These are phyloP conservation scores for Drosophila emarginata DNA, from an alignment of 2,888 invertebrate genomes.

Conservation along the genomic window DNA sequence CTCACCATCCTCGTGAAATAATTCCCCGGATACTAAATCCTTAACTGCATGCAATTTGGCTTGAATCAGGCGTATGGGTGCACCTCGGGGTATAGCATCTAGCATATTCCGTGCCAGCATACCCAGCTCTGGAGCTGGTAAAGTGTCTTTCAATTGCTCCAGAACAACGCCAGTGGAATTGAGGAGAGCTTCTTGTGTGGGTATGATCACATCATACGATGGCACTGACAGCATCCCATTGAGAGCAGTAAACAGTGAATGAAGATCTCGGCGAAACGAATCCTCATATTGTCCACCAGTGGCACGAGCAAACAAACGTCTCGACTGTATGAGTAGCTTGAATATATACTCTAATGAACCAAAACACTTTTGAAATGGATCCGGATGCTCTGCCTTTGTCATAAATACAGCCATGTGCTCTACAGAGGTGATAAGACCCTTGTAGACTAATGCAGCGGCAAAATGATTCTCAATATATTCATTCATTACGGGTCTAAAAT, in stretches of 20 bases:
- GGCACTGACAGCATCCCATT: constrained; percentile 89
- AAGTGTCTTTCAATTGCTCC: constrained; percentile 89
- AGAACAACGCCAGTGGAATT: constrained; percentile 92
- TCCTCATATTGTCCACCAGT: constrained; percentile 95
- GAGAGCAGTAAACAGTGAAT: constrained; percentile 90
- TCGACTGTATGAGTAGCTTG: constrained; percentile 94
- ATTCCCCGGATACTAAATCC: constrained; percentile 88
- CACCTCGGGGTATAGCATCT: constrained; percentile 85
- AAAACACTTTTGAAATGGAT: constrained; percentile 94
- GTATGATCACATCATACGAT: constrained; percentile 88
- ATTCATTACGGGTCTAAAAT: constrained; percentile 96
- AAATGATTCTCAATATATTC: constrained; percentile 97
- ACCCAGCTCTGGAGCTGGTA: constrained; percentile 90
- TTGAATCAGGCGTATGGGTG: constrained; percentile 87
- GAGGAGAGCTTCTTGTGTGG: constrained; percentile 91
- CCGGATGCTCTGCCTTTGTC: constrained; percentile 92
- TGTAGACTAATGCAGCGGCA: constrained; percentile 96
- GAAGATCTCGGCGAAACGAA: constrained; percentile 91
- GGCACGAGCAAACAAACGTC: constrained; percentile 91
- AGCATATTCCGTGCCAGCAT: constrained; percentile 91
- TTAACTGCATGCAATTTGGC: constrained; percentile 92
- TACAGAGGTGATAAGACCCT: constrained; percentile 93
- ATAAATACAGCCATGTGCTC: constrained; percentile 95
- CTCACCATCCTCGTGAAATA: constrained; percentile 88
- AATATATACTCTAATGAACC: constrained; percentile 96